A percentile compares a stretch with the other conserved stretches of the same genome.
These are phyloP conservation scores for Nyctibius bracteatus DNA, from an alignment of 2,113 vertebrate species.

Conservation along the genomic window DNA sequence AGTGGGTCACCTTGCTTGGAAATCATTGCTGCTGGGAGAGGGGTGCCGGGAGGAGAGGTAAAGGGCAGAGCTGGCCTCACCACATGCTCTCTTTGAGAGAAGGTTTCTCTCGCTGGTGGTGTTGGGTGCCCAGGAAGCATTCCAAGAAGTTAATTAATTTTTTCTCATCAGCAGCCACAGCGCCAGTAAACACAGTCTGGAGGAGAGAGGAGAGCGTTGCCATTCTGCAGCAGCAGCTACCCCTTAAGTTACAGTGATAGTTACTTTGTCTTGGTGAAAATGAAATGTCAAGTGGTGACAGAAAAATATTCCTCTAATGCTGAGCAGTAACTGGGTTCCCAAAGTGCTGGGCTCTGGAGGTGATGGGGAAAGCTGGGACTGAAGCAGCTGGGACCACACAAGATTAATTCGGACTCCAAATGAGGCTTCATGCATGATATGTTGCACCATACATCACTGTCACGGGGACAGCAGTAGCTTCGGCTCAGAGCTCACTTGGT, in stretches of 20 bases:
- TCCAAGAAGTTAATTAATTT: constrained; percentile 16
- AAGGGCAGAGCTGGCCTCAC: neutral
- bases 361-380: neutral
- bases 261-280: constrained; percentile 32
- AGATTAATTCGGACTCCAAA: neutral
- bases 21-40: neutral
- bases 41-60: neutral
- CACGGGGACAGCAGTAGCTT: accelerated
- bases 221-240: neutral
- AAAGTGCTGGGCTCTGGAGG: neutral
- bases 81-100: neutral
- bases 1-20: neutral
- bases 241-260: neutral
- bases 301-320: neutral
- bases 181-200: neutral
- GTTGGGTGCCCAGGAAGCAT: neutral
- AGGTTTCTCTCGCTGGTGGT: neutral
- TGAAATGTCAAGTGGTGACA: neutral
- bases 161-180: neutral
- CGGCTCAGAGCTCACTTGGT: neutral
- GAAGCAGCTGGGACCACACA: neutral
- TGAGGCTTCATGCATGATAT: neutral
- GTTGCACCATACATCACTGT: neutral
- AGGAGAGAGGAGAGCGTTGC: neutral
- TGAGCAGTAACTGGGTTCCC: neutral